phyloP scores from a whole-genome alignment of 2,888 invertebrate species.

The Harpalus rubripes region DNA sequence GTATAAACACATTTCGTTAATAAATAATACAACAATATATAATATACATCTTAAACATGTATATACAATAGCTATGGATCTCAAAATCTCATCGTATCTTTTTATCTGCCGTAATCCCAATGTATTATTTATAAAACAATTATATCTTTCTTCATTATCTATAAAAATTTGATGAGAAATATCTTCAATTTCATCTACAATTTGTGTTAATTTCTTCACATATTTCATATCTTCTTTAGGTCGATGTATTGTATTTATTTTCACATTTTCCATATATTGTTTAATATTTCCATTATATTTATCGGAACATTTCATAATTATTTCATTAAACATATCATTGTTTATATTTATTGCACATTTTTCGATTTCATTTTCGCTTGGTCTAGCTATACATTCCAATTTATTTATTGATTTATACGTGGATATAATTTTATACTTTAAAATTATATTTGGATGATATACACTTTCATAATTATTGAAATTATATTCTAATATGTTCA shows the following conservation, averaged over 20 bases:
- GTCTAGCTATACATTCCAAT: constrained; percentile 31
- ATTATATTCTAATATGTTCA: constrained; percentile 42
- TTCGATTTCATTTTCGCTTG: constrained; percentile 23
- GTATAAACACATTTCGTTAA: background rate
- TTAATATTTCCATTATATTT: constrained; percentile 8
- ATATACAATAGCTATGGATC: constrained; percentile 67
- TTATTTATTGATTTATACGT: constrained; percentile 12
- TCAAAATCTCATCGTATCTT: constrained; percentile 71
- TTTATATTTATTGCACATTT: constrained; percentile 9
- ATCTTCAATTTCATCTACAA: constrained; percentile 69
- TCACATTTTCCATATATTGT: constrained; percentile 17
- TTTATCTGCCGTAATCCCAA: constrained; percentile 72
- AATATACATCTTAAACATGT: background rate
- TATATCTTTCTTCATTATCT: constrained; percentile 68
- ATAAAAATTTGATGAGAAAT: constrained; percentile 69
- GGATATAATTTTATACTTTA: constrained; percentile 60
- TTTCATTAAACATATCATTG: constrained; percentile 12
- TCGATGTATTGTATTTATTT: constrained; percentile 68
- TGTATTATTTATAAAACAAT: constrained; percentile 69
- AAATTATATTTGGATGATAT: constrained; percentile 61
- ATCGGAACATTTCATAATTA: constrained; percentile 31
- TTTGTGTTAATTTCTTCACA: constrained; percentile 71
- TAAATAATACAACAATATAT: constrained; percentile 65
- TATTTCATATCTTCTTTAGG: constrained; percentile 72
- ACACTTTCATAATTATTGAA: constrained; percentile 61